These are phyloP conservation scores for Ptychoptera contaminata DNA, from an alignment of 2,888 invertebrate species.

Conservation along the genomic window DNA sequence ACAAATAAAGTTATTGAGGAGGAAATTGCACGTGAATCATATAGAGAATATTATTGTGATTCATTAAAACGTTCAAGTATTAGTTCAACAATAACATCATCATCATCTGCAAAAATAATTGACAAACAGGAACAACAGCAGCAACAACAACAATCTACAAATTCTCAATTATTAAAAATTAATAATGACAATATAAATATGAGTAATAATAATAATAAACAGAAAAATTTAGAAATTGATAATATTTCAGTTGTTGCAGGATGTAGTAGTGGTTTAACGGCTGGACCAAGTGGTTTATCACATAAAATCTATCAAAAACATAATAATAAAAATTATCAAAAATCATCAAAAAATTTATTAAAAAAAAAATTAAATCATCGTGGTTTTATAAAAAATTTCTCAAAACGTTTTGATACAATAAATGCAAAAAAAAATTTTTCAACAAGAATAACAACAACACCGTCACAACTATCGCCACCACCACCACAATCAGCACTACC, in stretches of 20 bases:
- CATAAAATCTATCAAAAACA: too few relatives aligned
- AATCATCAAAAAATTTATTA: too few relatives aligned
- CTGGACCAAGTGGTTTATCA: too few relatives aligned
- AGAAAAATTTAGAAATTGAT: neutral
- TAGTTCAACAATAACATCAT: constrained; percentile 11
- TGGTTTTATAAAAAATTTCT: too few relatives aligned
- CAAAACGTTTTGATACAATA: too few relatives aligned
- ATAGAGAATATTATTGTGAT: constrained; percentile 61
- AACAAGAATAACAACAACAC: constrained; percentile 11
- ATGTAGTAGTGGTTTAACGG: too few relatives aligned
- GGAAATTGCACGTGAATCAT: constrained; percentile 72
- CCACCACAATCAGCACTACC: constrained; percentile 5
- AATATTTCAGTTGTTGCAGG: neutral
- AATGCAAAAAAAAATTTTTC: neutral
- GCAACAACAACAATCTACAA: neutral
- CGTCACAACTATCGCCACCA: constrained; percentile 15
- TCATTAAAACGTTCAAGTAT: constrained; percentile 32
- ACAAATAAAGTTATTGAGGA: constrained; percentile 83
- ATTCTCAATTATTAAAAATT: neutral
- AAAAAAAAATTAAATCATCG: too few relatives aligned
- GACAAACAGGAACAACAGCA: neutral
- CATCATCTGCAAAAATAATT: constrained; percentile 2
- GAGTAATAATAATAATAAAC: neutral
- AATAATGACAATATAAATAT: constrained; percentile 1
- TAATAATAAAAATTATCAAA: too few relatives aligned